These are phyloP conservation scores for Ochotona curzoniae DNA, from an alignment of 2,113 vertebrate genomes.

Conservation along the genomic window DNA sequence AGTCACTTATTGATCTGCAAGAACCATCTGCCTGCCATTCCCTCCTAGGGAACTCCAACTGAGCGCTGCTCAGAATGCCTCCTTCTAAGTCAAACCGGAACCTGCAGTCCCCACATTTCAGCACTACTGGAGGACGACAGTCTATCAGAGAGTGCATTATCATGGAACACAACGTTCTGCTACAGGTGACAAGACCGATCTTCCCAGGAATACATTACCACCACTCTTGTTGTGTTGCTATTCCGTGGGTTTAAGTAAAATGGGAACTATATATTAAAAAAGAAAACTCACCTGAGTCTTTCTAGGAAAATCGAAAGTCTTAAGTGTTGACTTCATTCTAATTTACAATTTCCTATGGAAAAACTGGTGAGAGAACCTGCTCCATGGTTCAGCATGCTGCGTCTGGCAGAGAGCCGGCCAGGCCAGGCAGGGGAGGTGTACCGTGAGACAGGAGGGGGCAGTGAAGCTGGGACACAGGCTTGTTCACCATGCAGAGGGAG, in stretches of 20 bases:
- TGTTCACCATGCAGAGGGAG: neutral
- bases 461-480: neutral
- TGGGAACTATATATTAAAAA: conserved; percentile 25
- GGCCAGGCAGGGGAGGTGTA: neutral
- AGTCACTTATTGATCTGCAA: conserved; percentile 48
- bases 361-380: conserved; percentile 47
- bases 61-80: neutral
- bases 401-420: conserved; percentile 10
- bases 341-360: conserved; percentile 37
- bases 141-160: neutral
- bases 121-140: conserved; percentile 30
- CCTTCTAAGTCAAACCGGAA: conserved; percentile 55
- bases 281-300: conserved; percentile 39
- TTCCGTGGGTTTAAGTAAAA: conserved; percentile 7
- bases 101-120: neutral
- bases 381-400: neutral
- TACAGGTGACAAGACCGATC: neutral
- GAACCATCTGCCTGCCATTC: conserved; percentile 12
- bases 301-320: conserved; percentile 40
- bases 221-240: conserved; percentile 47
- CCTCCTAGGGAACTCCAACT: neutral
- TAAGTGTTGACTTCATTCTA: conserved; percentile 28
- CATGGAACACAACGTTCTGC: conserved; percentile 25
- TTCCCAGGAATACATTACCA: conserved; percentile 20
- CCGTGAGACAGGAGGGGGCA: conserved; percentile 13